phyloP scores from a whole-genome alignment of 2,888 invertebrate genomes.

The Antitype chi region DNA sequence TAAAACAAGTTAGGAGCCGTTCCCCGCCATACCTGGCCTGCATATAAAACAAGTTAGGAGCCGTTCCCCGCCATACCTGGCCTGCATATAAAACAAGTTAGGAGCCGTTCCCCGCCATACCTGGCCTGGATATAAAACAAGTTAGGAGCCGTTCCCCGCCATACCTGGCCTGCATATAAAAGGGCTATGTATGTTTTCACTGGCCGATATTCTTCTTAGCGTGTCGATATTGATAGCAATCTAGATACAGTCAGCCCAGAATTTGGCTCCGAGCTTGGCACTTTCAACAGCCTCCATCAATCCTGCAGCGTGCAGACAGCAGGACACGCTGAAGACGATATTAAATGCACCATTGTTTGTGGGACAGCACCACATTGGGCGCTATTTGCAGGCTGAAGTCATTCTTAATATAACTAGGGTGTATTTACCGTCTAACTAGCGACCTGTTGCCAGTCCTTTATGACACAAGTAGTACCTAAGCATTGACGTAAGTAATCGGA shows the following conservation, averaged over 20 bases:
- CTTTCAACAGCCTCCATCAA: too few species aligned
- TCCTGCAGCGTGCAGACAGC: too few species aligned
- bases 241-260: too few species aligned
- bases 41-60: conserved; percentile 7
- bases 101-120: not conserved
- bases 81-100: conserved; percentile 10
- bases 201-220: too few species aligned
- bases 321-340: too few species aligned
- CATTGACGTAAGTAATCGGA: conserved; percentile 45
- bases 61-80: not conserved
- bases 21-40: not conserved
- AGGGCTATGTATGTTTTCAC: not conserved
- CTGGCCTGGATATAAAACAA: conserved; percentile 6
- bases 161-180: not conserved
- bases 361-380: too few species aligned
- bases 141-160: not conserved
- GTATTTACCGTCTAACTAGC: conserved; percentile 1
- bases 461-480: conserved; percentile 5
- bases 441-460: conserved; percentile 47
- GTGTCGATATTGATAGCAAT: too few species aligned
- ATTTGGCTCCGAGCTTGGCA: too few species aligned
- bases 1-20: not conserved
- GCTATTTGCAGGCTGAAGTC: too few species aligned
- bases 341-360: too few species aligned
- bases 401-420: not conserved